Evolutionary conservation across 2,888 invertebrate species (phyloP).

Genomic region (Phragmatobia fuliginosa): DNA sequence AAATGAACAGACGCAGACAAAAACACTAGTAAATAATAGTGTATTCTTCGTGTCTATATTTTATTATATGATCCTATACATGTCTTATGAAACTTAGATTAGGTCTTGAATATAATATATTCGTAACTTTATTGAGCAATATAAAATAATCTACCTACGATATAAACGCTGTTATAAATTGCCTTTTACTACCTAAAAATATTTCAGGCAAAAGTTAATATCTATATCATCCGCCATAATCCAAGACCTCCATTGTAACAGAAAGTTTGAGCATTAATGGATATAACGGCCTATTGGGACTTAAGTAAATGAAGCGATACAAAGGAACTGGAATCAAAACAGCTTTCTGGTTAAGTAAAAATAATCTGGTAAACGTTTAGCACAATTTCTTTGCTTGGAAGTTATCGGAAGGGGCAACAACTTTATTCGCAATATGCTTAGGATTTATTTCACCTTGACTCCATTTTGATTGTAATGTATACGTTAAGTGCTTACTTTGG

Average conservation of each 20-base stretch:
- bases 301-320: slow-evolving; percentile 26
- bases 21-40: neutral
- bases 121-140: neutral
- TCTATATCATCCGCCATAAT: slow-evolving; percentile 24
- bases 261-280: slow-evolving; percentile 28
- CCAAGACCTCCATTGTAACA: slow-evolving; percentile 21
- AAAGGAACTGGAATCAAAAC: slow-evolving; percentile 22
- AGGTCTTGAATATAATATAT: too few species aligned
- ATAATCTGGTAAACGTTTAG: slow-evolving; percentile 19
- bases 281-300: slow-evolving; percentile 17
- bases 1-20: too few species aligned
- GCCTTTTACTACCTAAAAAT: slow-evolving; percentile 18
- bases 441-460: neutral
- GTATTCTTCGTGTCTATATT: neutral
- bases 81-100: neutral
- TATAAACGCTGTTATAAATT: slow-evolving; percentile 14
- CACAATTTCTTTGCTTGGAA: slow-evolving; percentile 14
- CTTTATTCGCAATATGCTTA: neutral
- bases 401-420: neutral
- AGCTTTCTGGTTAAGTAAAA: slow-evolving; percentile 23
- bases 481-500: neutral
- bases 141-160: slow-evolving; percentile 5
- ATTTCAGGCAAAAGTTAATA: slow-evolving; percentile 16
- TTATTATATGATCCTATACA: neutral
- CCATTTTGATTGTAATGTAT: neutral